phyloP scores from a whole-genome alignment of 2,797 vertebrate genomes.

The Chaunax sp. region DNA sequence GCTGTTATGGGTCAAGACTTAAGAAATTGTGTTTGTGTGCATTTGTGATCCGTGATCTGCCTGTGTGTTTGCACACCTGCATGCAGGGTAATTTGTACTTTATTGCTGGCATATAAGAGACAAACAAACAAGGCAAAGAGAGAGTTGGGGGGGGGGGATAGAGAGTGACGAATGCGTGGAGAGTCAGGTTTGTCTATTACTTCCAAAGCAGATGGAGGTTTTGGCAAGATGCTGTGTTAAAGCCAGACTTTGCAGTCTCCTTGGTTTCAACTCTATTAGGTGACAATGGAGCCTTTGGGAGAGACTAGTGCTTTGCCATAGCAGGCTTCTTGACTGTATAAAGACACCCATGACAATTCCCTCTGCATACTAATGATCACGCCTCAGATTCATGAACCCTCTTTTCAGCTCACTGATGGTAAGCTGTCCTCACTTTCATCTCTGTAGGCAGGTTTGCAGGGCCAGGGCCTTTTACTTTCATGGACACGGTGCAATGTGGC shows the following conservation, averaged over 20 bases:
- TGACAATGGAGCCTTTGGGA: constrained; percentile 77
- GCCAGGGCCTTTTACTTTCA: constrained; percentile 30
- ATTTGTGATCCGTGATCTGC: not conserved
- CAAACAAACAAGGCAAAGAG: constrained; percentile 48
- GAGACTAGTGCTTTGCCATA: constrained; percentile 69
- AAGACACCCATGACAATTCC: constrained; percentile 63
- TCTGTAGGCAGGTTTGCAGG: constrained; percentile 54
- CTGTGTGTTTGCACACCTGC: constrained; percentile 38
- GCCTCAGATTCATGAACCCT: constrained; percentile 59
- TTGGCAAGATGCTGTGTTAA: constrained; percentile 62
- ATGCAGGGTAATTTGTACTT: constrained; percentile 48
- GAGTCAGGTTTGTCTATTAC: constrained; percentile 50
- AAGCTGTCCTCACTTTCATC: constrained; percentile 66
- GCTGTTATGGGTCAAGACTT: constrained; percentile 2
- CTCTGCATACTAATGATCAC: constrained; percentile 79
- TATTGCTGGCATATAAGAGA: constrained; percentile 54
- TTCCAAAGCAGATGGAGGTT: constrained; percentile 69
- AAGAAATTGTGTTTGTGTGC: constrained; percentile 16
- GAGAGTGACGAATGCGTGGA: constrained; percentile 33
- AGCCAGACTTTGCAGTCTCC: constrained; percentile 59
- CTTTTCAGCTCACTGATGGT: constrained; percentile 54
- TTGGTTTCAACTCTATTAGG: constrained; percentile 79
- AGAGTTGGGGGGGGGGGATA: not conserved
- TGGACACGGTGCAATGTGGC: constrained; percentile 52
- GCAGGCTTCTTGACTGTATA: constrained; percentile 65